These are phyloP conservation scores for Cephus nigrinus DNA, from an alignment of 2,888 invertebrate species.

Conservation along the genomic window DNA sequence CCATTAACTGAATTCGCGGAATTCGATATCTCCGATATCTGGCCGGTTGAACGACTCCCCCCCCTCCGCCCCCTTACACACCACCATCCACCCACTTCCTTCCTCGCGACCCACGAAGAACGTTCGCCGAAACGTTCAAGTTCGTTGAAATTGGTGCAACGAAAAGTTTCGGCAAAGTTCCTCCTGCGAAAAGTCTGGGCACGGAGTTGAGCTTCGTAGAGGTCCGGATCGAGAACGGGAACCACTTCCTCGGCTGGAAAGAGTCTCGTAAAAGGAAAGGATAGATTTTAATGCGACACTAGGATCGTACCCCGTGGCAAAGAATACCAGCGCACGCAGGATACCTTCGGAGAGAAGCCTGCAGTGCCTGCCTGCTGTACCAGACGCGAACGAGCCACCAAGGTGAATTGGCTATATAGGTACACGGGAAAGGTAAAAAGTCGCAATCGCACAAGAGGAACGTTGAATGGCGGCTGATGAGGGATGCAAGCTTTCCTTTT, in stretches of 20 bases:
- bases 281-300: no score
- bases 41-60: constrained; percentile 6
- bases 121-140: not conserved
- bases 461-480: no score
- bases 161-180: not conserved
- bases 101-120: constrained; percentile 32
- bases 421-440: not conserved
- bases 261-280: no score
- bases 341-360: no score
- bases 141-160: not conserved
- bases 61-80: constrained; percentile 1
- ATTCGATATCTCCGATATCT: constrained; percentile 43
- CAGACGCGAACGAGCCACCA: no score
- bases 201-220: not conserved
- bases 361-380: no score
- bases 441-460: not conserved
- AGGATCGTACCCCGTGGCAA: no score
- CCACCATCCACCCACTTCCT: no score
- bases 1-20: constrained; percentile 53
- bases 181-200: not conserved
- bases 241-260: not conserved
- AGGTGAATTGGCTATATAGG: not conserved
- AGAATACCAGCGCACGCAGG: no score
- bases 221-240: not conserved
- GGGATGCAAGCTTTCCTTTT: no score